Conservation (phyloP, 1,140 invertebrate genomes). For the Spodoptera litura region DNA sequence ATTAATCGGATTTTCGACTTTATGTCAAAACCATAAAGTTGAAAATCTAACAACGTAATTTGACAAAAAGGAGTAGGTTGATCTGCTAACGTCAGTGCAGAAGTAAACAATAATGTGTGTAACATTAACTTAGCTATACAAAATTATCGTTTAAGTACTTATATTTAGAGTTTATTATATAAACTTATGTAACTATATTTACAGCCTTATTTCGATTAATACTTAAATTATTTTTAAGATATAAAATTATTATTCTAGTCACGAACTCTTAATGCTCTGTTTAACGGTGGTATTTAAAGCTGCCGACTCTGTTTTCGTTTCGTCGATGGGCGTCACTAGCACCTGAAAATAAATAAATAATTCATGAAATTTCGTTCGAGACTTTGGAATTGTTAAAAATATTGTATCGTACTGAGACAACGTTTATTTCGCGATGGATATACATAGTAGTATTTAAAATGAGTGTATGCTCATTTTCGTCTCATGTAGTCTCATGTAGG, state of each 20-base stretch:
- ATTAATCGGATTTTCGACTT: too few relatives aligned
- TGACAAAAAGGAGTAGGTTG: too few relatives aligned
- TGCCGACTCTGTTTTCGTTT: conserved; percentile 59
- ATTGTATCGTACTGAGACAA: background rate
- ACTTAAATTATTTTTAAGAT: conserved; percentile 49
- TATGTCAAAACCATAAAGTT: too few relatives aligned
- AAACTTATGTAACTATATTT: conserved; percentile 60
- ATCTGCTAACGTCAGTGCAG: too few relatives aligned
- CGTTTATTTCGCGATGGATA: too few relatives aligned
- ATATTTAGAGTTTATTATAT: conserved; percentile 39
- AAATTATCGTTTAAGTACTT: too few relatives aligned
- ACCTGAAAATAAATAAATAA: conserved; percentile 63
- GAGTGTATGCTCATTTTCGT: too few relatives aligned
- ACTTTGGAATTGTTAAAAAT: background rate
- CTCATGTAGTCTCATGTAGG: too few relatives aligned
- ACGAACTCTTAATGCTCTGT: conserved; percentile 66
- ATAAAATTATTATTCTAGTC: conserved; percentile 47
- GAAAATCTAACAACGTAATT: too few relatives aligned
- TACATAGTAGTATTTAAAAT: too few relatives aligned
- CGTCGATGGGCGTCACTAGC: conserved; percentile 69
- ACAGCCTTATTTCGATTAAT: conserved; percentile 68
- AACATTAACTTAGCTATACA: too few relatives aligned
- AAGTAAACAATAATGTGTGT: too few relatives aligned
- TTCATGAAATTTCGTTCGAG: background rate
- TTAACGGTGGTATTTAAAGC: conserved; percentile 61